Base-by-base conservation (phyloP, 2,888 invertebrate species). In the Bombyx huttoni region DNA sequence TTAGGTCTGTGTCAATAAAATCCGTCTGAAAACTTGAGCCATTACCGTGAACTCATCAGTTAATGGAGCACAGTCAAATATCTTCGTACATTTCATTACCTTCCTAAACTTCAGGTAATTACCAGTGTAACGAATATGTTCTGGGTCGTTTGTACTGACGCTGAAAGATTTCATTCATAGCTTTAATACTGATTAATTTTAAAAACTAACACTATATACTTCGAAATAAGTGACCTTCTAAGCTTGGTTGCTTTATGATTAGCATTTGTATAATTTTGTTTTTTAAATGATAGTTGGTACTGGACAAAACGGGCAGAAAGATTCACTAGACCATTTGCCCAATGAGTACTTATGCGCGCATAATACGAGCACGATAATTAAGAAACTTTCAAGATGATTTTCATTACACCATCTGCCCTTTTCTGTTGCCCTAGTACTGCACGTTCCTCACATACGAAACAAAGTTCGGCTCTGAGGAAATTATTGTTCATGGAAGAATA, bases 321-420 rank as follows among this genome's bases (percentile, higher is more conserved):
- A 12, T 40, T 40, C 40, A 40, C 40, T 12, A 40, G 8, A 40
- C 40, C 40, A 7, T 40, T 24, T 24, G 24, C 24, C 3, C 24
- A 24, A 24, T 24, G 12, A 12, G 40, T 40, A 40, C 8, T 40
- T 10, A 7, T 12, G 40, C 40, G 40, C 50, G 47, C 50, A 34
- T 34, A 34, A 7, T 33, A 13, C 49, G 52, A 51, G 55, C 49
- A 51, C 59, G 60, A 56, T 64, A 63, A 66, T 66, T 66, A 64
- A 63, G 62, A 64, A 66, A 66, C 55, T 66, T 66, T 56, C 49
- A 56, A 60, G 61, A 62, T 59, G 55, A 63, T 61, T 63, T 58
- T 58, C 57, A 58, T 59, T 58, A 52, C 50, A 47, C 13, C 46
- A 46, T 10, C 33, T 50, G 52, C 54, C 54, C 54, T 55, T 52